These are phyloP conservation scores for Polypedilum vanderplanki DNA, from an alignment of 1,140 invertebrate species.

Conservation along the genomic window DNA sequence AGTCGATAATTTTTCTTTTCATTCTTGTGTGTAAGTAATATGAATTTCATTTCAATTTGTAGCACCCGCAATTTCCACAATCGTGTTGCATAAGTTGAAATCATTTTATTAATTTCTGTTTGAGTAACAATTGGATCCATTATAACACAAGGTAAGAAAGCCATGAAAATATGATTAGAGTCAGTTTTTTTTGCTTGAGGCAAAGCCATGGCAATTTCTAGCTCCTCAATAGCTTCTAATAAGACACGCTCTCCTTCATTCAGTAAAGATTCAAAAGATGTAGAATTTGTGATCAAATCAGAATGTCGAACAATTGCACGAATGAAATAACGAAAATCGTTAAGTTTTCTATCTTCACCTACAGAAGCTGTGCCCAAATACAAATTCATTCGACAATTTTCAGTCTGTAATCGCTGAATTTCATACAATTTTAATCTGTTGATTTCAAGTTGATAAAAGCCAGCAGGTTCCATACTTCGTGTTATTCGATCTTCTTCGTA, in stretches of 20 bases:
- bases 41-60: slow-evolving; percentile 71
- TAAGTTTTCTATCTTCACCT: slow-evolving; percentile 88
- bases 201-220: slow-evolving; percentile 96
- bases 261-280: slow-evolving; percentile 95
- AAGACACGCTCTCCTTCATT: slow-evolving; percentile 96
- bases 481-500: slow-evolving; percentile 96
- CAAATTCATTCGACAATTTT: slow-evolving; percentile 98
- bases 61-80: slow-evolving; percentile 95
- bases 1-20: slow-evolving; percentile 76
- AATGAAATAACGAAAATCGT: slow-evolving; percentile 95
- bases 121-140: slow-evolving; percentile 80
- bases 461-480: slow-evolving; percentile 90
- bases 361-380: slow-evolving; percentile 94
- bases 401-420: slow-evolving; percentile 87
- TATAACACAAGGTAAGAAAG: slow-evolving; percentile 96
- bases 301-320: slow-evolving; percentile 95
- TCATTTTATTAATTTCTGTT: slow-evolving; percentile 93
- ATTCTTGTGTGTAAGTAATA: slow-evolving; percentile 65
- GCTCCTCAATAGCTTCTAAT: slow-evolving; percentile 94
- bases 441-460: slow-evolving; percentile 95
- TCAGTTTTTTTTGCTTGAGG: slow-evolving; percentile 85
- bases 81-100: slow-evolving; percentile 87
- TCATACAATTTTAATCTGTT: slow-evolving; percentile 94
- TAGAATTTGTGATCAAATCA: slow-evolving; percentile 95
- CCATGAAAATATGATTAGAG: slow-evolving; percentile 98